Conservation (phyloP, 2,888 invertebrate species). For the Phragmatobia fuliginosa region DNA sequence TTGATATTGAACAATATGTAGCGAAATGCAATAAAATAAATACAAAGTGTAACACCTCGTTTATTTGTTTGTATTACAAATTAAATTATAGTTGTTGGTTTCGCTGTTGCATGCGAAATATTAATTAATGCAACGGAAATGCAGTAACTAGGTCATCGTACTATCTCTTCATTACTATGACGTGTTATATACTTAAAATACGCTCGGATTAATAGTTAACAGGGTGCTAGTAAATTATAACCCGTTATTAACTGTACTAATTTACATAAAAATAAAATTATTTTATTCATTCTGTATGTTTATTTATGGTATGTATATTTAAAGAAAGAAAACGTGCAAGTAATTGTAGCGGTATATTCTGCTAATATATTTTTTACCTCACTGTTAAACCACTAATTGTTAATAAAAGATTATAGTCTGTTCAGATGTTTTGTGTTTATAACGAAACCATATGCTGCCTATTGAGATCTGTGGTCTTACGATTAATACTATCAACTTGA, state of each 20-base stretch:
- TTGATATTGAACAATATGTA: neutral
- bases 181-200: too few species aligned
- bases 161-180: neutral
- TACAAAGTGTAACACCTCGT: neutral
- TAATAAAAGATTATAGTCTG: neutral
- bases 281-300: slow-evolving; percentile 3
- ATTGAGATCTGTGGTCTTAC: neutral
- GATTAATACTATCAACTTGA: neutral
- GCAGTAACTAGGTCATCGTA: neutral
- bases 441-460: neutral
- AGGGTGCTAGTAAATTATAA: neutral
- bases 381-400: neutral
- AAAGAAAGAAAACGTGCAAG: neutral
- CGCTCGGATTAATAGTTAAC: neutral
- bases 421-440: neutral
- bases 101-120: neutral
- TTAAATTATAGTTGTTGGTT: neutral
- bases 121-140: neutral
- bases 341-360: neutral
- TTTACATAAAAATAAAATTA: neutral
- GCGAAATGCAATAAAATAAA: neutral
- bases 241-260: slow-evolving; percentile 1
- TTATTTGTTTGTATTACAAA: neutral
- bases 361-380: neutral
- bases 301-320: neutral